A percentile compares a stretch with the other conserved stretches of the same genome.
phyloP scores from a whole-genome alignment of 2,797 vertebrate genomes.

The Darevskia nairensis region DNA sequence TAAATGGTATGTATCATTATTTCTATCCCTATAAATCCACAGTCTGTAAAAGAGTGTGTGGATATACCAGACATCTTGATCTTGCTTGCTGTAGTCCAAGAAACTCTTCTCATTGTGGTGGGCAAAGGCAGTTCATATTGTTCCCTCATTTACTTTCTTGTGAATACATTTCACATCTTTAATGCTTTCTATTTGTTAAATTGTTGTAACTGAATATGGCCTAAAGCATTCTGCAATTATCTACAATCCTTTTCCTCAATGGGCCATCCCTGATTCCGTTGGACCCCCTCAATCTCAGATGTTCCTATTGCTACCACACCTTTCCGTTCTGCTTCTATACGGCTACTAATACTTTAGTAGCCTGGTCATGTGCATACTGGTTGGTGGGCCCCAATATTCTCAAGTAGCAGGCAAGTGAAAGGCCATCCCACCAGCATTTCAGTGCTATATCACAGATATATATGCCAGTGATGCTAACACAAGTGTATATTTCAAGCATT shows the following conservation, averaged over 20 bases:
- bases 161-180: no score
- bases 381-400: background rate
- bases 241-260: background rate
- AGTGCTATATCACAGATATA: background rate
- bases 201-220: background rate
- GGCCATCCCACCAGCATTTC: background rate
- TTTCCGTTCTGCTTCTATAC: background rate
- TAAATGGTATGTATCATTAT: background rate
- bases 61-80: background rate
- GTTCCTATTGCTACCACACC: background rate
- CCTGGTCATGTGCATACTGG: background rate
- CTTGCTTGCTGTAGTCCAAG: background rate
- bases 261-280: background rate
- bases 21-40: background rate
- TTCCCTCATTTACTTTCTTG: background rate
- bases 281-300: background rate
- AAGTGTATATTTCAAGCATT: background rate
- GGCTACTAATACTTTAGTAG: background rate
- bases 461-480: background rate
- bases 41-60: background rate
- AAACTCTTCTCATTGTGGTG: background rate
- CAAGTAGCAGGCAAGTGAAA: background rate
- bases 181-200: background rate
- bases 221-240: background rate
- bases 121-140: background rate